Percentiles rank a stretch among this genome's conserved stretches.
Evolutionary conservation across 2,113 vertebrate species (phyloP).

Genomic region (Corythornis madagascariensis): DNA sequence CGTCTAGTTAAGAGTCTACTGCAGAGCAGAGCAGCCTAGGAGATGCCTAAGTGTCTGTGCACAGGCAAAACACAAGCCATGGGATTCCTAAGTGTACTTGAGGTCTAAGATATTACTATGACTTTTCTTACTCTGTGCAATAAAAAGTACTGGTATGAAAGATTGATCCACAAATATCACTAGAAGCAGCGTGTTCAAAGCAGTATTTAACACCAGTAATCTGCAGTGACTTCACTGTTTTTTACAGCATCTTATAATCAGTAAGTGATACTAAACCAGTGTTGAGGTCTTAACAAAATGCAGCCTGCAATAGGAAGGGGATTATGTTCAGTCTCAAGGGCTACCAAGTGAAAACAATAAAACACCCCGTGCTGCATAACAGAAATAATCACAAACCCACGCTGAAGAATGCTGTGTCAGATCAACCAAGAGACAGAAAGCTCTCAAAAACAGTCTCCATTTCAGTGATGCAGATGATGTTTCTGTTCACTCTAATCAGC

Average conservation of each 20-base stretch:
- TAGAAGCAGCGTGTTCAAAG: neutral
- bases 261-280: neutral
- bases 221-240: neutral
- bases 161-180: neutral
- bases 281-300: neutral
- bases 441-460: neutral
- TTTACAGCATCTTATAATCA: neutral
- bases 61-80: neutral
- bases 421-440: neutral
- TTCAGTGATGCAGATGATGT: neutral
- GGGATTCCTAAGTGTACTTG: neutral
- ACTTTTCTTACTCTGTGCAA: neutral
- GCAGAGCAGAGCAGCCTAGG: neutral
- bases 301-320: neutral
- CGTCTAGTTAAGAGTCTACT: neutral
- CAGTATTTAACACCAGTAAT: neutral
- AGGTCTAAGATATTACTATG: neutral
- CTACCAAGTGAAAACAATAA: neutral
- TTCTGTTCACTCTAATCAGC: constrained; percentile 7
- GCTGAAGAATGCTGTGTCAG: neutral
- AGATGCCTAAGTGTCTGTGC: neutral
- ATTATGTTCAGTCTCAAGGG: neutral
- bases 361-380: neutral
- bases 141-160: neutral
- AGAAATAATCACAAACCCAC: neutral